These are phyloP conservation scores for Tangara arthus DNA, from an alignment of 2,797 vertebrate genomes.

Conservation along the genomic window DNA sequence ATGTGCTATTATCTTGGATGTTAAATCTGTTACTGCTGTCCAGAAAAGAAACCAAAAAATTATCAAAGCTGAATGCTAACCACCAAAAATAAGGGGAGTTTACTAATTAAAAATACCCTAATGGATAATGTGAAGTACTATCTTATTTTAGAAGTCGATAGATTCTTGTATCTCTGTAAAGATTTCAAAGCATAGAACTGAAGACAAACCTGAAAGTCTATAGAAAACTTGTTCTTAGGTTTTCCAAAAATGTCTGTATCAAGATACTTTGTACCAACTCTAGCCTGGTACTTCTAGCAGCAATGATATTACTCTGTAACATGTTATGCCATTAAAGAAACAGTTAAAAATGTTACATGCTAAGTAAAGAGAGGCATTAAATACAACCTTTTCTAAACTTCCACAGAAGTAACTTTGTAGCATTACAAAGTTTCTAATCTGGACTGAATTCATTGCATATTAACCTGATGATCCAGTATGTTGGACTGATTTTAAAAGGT, in stretches of 20 bases:
- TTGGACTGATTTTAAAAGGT: background rate
- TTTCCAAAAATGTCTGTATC: background rate
- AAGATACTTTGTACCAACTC: background rate
- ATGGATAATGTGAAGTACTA: background rate
- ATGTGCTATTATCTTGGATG: background rate
- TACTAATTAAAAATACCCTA: background rate
- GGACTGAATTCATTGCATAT: background rate
- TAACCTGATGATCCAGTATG: background rate
- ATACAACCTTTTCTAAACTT: background rate
- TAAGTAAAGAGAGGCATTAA: background rate
- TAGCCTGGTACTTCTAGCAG: background rate
- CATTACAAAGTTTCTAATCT: background rate
- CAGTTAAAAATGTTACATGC: background rate
- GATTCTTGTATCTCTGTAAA: background rate
- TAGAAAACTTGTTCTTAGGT: background rate
- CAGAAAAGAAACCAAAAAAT: background rate
- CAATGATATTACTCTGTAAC: background rate
- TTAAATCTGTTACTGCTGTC: background rate
- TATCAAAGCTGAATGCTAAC: background rate
- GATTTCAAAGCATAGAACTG: background rate
- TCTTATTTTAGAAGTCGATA: background rate
- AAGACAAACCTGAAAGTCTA: background rate
- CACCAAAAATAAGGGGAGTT: accelerated
- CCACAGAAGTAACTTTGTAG: background rate
- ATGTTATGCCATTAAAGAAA: background rate